phyloP scores from a whole-genome alignment of 2,888 invertebrate species.

The Acleris literana region DNA sequence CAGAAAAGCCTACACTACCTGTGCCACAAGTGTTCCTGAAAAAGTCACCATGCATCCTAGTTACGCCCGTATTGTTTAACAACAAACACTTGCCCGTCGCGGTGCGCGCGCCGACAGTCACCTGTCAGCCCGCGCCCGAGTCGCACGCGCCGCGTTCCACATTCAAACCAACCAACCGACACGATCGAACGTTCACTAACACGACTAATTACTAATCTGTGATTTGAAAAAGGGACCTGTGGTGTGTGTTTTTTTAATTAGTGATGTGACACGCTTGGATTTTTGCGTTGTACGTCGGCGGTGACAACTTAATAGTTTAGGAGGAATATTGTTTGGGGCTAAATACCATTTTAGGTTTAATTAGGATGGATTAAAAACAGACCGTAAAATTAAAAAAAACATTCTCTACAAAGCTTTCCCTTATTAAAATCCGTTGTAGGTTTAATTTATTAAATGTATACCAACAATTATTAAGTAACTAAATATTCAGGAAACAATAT shows the following conservation, averaged over 20 bases:
- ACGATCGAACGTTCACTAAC: conserved; percentile 60
- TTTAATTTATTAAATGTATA: too few relatives aligned
- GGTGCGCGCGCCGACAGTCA: conserved; percentile 67
- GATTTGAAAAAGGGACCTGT: conserved; percentile 56
- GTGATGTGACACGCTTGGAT: conserved; percentile 58
- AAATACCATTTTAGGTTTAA: not conserved
- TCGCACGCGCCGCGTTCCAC: conserved; percentile 63
- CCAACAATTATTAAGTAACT: too few relatives aligned
- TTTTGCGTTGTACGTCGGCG: conserved; percentile 59
- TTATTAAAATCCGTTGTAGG: too few relatives aligned
- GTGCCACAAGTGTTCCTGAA: too few relatives aligned
- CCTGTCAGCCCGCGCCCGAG: conserved; percentile 71
- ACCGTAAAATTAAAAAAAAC: not conserved
- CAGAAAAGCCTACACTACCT: too few relatives aligned
- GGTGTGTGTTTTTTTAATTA: conserved; percentile 56
- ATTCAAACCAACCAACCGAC: conserved; percentile 52
- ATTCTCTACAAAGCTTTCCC: too few relatives aligned
- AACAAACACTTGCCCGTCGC: conserved; percentile 45
- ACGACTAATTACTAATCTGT: conserved; percentile 52
- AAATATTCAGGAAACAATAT: too few relatives aligned
- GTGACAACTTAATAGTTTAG: conserved; percentile 61
- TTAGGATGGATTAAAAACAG: not conserved
- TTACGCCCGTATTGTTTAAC: conserved; percentile 13
- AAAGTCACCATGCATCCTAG: too few relatives aligned
- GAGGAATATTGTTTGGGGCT: not conserved